Conservation (phyloP, 2,888 invertebrate genomes). For the Stegophylla sp. region DNA sequence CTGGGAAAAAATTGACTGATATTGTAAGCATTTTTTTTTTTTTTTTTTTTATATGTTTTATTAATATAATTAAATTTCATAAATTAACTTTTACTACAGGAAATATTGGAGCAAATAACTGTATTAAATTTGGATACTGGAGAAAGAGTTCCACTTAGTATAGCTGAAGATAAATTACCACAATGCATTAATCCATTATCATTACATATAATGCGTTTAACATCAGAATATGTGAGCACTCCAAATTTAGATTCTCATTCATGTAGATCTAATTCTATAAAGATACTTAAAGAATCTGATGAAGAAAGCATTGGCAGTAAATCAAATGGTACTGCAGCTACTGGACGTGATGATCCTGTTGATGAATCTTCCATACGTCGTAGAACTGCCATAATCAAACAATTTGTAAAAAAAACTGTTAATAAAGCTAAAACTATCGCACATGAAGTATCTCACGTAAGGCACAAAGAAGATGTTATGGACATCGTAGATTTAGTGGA, state of each 20-base stretch:
- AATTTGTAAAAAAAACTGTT: slow-evolving; percentile 88
- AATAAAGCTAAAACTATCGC: slow-evolving; percentile 67
- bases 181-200: slow-evolving; percentile 92
- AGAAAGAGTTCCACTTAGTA: slow-evolving; percentile 90
- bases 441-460: slow-evolving; percentile 76
- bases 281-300: slow-evolving; percentile 76
- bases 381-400: slow-evolving; percentile 71
- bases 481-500: slow-evolving; percentile 78
- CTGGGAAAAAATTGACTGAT: slow-evolving; percentile 86
- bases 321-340: slow-evolving; percentile 66
- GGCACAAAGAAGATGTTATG: slow-evolving; percentile 84
- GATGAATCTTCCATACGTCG: slow-evolving; percentile 66
- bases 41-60: slow-evolving; percentile 7
- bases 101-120: slow-evolving; percentile 87
- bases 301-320: slow-evolving; percentile 77
- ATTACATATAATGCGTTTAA: slow-evolving; percentile 90
- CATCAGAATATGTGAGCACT: slow-evolving; percentile 86
- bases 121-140: slow-evolving; percentile 73
- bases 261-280: slow-evolving; percentile 44
- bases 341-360: slow-evolving; percentile 65
- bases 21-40: slow-evolving; percentile 67
- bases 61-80: slow-evolving; percentile 2
- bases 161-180: slow-evolving; percentile 91
- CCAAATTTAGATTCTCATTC: slow-evolving; percentile 67
- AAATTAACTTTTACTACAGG: slow-evolving; percentile 65